Base-by-base conservation (phyloP, 2,113 vertebrate genomes). In the Columba janthina region DNA sequence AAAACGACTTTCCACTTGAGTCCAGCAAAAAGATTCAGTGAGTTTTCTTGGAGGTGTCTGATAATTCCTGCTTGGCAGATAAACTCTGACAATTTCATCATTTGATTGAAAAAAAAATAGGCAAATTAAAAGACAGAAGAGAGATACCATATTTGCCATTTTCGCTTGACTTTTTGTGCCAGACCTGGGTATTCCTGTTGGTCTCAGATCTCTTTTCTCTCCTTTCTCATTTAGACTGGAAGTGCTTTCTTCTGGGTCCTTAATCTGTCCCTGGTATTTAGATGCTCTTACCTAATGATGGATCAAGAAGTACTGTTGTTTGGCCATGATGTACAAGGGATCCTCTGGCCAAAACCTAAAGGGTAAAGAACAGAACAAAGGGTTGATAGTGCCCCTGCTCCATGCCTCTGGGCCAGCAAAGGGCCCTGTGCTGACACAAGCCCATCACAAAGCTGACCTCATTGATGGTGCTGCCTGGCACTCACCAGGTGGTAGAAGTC, bases 401-500 rank as follows among this genome's bases (percentile, higher is more conserved):
- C n/a, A 13, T 1, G 0, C 42, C 42, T 29, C 15, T 53, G 42
- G 44, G 57, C 14, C 42, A 85, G 74, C 15, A 24, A 85, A 76
- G 40, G 46, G 18, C 29, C 13, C 65, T 7, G 6, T 75, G 51
- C 42, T 70, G 46, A 19, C 36, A 28, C 28, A 79, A 28, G 15
- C 14, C 5, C 0, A 0, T 29, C 0, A 0, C 48, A 78, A 61
- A 56, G 48, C 58, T 61, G 74, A 21, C 11, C 14, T n/a, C 2
- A 0, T 24, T 28, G 50, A 24, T 1, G 1, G 44, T 0, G 0
- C 46, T 67, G 70, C 29, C 21, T 51, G 2, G 4, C 42, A 76
- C 96, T 94, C 75, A 97, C 96, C 96, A 97, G 72, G 67, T 97
- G 62, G 58, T 95, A 96, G 85, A 97, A 93, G 13, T 15, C 71